Evolutionary conservation across 30 jellyfish, hydroid and myxozoan genomes (phyloP).

Genomic region (Aurelia aurita complex sp. Pacific): DNA sequence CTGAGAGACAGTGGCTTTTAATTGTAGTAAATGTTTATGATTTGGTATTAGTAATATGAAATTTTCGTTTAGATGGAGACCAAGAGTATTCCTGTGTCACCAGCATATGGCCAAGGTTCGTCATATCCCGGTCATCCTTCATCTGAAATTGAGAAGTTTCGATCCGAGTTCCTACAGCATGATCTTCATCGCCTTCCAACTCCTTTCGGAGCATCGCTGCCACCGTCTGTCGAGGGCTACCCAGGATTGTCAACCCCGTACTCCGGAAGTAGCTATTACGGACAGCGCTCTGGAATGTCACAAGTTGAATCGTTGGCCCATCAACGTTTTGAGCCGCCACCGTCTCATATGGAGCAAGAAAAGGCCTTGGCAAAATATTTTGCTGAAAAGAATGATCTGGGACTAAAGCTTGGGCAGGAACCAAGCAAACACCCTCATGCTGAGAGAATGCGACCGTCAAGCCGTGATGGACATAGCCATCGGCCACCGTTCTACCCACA

Average conservation of each 20-base stretch:
- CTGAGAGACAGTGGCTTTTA: no score
- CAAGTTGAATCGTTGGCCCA: conserved; percentile 46
- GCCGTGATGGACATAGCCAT: conserved; percentile 67
- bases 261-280: conserved; percentile 50
- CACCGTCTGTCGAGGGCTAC: conserved; percentile 46
- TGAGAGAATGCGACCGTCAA: conserved; percentile 61
- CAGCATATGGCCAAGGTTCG: conserved; percentile 56
- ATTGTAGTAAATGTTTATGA: no score
- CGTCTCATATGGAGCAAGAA: conserved; percentile 50
- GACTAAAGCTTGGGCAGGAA: conserved; percentile 38
- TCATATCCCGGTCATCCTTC: conserved; percentile 44
- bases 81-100: conserved; percentile 66
- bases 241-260: conserved; percentile 55
- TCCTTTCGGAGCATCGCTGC: conserved; percentile 42
- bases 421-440: conserved; percentile 52
- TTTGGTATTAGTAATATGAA: no score
- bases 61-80: conserved; percentile 42
- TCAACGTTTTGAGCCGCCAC: conserved; percentile 54
- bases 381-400: conserved; percentile 39
- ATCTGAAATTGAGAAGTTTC: conserved; percentile 63
- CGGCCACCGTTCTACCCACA: conserved; percentile 60
- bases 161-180: conserved; percentile 58
- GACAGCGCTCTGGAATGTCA: conserved; percentile 57
- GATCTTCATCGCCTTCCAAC: conserved; percentile 50
- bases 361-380: conserved; percentile 41